phyloP scores from a whole-genome alignment of 2,113 vertebrate genomes.

The Phylloscopus whistleri region DNA sequence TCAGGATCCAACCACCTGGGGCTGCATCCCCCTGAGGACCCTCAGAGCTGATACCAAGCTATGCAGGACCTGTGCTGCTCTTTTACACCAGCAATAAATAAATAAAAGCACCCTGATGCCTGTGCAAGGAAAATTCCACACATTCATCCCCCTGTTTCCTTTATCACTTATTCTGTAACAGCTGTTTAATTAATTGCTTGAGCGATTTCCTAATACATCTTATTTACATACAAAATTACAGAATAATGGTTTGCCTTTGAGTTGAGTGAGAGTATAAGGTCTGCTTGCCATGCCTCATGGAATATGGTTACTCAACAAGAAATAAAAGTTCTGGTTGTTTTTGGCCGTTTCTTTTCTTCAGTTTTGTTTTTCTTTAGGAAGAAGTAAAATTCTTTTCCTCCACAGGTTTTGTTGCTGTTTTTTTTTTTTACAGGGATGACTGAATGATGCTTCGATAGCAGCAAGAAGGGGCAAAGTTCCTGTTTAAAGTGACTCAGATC shows the following conservation, averaged over 20 bases:
- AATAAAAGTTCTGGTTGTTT: constrained; percentile 45
- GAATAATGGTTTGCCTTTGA: constrained; percentile 71
- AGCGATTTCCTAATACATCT: constrained; percentile 70
- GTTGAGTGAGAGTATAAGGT: constrained; percentile 65
- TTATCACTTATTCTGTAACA: constrained; percentile 74
- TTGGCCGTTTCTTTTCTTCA: not conserved
- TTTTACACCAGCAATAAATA: not conserved
- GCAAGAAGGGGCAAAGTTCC: not conserved
- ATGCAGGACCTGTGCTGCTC: not conserved
- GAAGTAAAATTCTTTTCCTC: not conserved
- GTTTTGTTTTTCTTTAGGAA: not conserved
- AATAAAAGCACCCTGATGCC: constrained; percentile 12
- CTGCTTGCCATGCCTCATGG: constrained; percentile 49
- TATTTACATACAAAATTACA: constrained; percentile 76
- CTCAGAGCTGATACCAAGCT: not conserved
- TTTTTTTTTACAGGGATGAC: not conserved
- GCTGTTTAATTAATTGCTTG: constrained; percentile 77
- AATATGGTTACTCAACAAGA: constrained; percentile 59
- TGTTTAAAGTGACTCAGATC: not conserved
- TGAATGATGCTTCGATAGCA: not conserved
- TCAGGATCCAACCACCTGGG: not conserved
- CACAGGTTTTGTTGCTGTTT: not conserved
- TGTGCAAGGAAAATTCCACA: constrained; percentile 41
- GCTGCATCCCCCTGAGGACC: not conserved
- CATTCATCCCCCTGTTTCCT: constrained; percentile 56